Evolutionary conservation across 1,140 invertebrate genomes (phyloP), one percentile per base, ranked within the genome.

Genomic region (Drosophila kikkawai): DNA sequence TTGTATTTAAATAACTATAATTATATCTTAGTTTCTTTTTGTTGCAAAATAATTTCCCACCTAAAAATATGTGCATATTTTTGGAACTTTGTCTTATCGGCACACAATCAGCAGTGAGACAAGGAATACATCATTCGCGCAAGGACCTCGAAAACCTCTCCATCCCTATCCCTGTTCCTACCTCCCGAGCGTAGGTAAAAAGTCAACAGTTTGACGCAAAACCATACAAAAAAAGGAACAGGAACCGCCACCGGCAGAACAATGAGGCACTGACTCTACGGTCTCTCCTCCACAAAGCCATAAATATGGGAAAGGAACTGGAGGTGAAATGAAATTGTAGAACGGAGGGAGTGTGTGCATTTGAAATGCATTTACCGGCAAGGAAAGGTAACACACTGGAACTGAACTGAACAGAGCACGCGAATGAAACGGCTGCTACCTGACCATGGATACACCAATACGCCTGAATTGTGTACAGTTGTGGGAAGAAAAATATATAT

Each of bases 341-440:
- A 53, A 71, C 39, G 37, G 66, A 77, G 76, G 75, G 51, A 79
- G 60, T 69, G 66, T 48, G 37, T 53, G 36, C 66, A 71, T 79
- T 79, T 79, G 66, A 77, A 78, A 77, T 77, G 75, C 75, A 78
- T 58, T 78, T 68, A 50, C 75, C 48, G 75, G 73, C 51, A 63
- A 36, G 65, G 45, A 51, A 68, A 56, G 65, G n/a, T 9, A 73
- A 48, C 66, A 51, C 67, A 71, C 63, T 70, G 67, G 67, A 70
- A 70, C 67, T 22, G 39, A 70, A 42, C 39, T 22, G 57, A 63
- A 47, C 71, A 44, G 15, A 58, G 19, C 47, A 76, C 61, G 75
- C 73, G 75, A 76, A 75, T 47, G 34, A 53, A 73, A 61, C 68
- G 47, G 37, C 26, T 26, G 71, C 71, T 77, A 77, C 75, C 75